Base-by-base conservation (phyloP, 1,140 invertebrate species). In the Holcopasites calliopsidis region DNA sequence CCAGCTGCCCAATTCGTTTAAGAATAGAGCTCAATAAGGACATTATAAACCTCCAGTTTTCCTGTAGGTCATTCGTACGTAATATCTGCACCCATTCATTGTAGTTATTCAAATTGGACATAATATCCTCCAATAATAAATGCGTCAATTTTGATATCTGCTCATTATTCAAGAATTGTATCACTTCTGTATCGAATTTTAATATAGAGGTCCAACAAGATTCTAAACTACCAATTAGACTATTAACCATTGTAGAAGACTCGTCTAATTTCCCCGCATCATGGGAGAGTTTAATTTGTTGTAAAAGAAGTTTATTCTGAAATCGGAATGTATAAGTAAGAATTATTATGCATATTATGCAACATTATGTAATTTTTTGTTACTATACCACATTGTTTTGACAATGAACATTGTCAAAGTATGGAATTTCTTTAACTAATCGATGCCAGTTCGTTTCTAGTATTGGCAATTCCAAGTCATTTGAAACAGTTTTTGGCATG, bases 301-400 rank as follows among this genome's bases (percentile, higher is more conserved):
- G 77, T 47, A 87, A 75, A 54, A 87, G 75, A 79, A 88, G 80
- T 52, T 82, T 84, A 70, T 86, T 86, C 87, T 88, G 82, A 80
- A 88, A 88, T 82, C 40, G 31, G 11, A 70, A 74, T 38, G 52
- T 38, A 54, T 3, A n/a, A n/a, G n/a, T n/a, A n/a, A n/a, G n/a
- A n/a, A n/a, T n/a, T n/a, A n/a, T n/a, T n/a, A n/a, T n/a, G n/a
- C n/a, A n/a, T n/a, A n/a, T n/a, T n/a, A n/a, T n/a, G n/a, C n/a
- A n/a, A n/a, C n/a, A n/a, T n/a, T n/a, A n/a, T n/a, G n/a, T n/a
- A n/a, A n/a, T n/a, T n/a, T n/a, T n/a, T n/a, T n/a, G n/a, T n/a
- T 54, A 61, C 23, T 61, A 55, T 86, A 89, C 88, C 83, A 88
- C 77, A 8, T 26, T 60, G 35, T 61, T 73, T 60, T 82, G 84